A percentile compares a stretch with the other conserved stretches of the same genome.
phyloP scores from a whole-genome alignment of 2,113 vertebrate genomes.

The Trogon surrucura region DNA sequence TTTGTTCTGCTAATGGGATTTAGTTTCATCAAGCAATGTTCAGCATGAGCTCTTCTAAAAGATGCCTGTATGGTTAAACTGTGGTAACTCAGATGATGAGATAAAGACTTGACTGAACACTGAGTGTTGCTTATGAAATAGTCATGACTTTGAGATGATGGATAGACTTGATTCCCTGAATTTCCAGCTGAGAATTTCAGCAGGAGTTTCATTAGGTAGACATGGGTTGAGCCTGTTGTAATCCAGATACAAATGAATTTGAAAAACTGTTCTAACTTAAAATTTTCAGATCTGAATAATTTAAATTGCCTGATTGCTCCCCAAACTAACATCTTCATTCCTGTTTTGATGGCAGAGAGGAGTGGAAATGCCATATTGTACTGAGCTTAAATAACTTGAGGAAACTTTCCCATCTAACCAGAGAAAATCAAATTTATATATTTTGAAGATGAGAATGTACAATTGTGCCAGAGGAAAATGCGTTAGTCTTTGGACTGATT shows the following conservation, averaged over 20 bases:
- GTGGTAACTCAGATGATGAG: constrained; percentile 67
- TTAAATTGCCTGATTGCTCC: constrained; percentile 62
- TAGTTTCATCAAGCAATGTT: constrained; percentile 64
- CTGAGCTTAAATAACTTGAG: constrained; percentile 41
- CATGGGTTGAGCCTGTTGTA: constrained; percentile 56
- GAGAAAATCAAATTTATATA: constrained; percentile 61
- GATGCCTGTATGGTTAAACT: constrained; percentile 67
- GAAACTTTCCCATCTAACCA: constrained; percentile 43
- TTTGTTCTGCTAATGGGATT: constrained; percentile 70
- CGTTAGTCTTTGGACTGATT: constrained; percentile 2
- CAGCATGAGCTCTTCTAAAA: constrained; percentile 73
- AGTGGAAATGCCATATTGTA: constrained; percentile 21
- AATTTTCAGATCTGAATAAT: constrained; percentile 73
- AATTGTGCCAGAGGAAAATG: background rate
- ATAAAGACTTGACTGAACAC: constrained; percentile 79
- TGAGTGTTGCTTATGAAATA: constrained; percentile 80
- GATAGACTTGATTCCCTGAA: constrained; percentile 73
- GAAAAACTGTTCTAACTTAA: constrained; percentile 68
- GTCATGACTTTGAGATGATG: constrained; percentile 75
- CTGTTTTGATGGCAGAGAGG: constrained; percentile 52
- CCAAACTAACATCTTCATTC: constrained; percentile 68
- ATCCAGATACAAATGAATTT: constrained; percentile 70
- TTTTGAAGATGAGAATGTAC: constrained; percentile 25
- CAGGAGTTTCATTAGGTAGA: constrained; percentile 77
- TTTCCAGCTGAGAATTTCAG: constrained; percentile 80